phyloP scores from a whole-genome alignment of 1,140 invertebrate species.

The Aricia agestis region DNA sequence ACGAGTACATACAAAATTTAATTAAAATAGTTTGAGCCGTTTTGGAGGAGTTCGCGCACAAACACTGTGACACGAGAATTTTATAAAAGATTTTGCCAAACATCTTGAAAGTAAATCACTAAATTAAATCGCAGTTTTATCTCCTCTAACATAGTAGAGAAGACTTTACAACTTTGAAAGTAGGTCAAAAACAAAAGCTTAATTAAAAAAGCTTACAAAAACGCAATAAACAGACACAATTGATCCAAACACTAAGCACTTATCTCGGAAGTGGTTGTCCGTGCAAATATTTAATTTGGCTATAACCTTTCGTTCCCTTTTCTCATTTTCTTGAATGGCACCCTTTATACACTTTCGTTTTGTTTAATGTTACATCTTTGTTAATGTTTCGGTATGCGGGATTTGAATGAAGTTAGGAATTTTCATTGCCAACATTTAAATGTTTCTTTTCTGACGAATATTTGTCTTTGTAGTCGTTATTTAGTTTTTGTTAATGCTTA shows the following conservation, averaged over 20 bases:
- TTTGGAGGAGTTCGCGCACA: no score
- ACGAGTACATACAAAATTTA: no score
- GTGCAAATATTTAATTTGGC: slow-evolving; percentile 14
- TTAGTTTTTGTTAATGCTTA: not conserved
- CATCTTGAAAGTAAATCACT: no score
- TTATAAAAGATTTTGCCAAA: no score
- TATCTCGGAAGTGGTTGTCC: slow-evolving; percentile 5
- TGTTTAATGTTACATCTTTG: slow-evolving; percentile 6
- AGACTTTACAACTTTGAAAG: not conserved
- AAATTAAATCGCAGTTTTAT: no score
- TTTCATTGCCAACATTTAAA: not conserved
- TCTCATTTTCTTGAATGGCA: slow-evolving; percentile 14
- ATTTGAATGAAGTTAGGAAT: not conserved
- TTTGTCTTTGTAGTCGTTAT: not conserved
- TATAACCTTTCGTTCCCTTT: slow-evolving; percentile 13
- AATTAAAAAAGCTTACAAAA: slow-evolving; percentile 1
- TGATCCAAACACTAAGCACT: slow-evolving; percentile 5
- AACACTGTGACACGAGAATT: no score
- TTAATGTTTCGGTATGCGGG: not conserved
- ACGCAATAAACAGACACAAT: not conserved
- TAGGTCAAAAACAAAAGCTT: not conserved
- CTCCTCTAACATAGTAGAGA: no score
- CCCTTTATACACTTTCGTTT: slow-evolving; percentile 9
- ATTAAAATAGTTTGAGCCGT: no score
- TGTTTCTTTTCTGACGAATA: not conserved